phyloP scores from a whole-genome alignment of 2,113 vertebrate species.

The Phrynosoma blainvillii region DNA sequence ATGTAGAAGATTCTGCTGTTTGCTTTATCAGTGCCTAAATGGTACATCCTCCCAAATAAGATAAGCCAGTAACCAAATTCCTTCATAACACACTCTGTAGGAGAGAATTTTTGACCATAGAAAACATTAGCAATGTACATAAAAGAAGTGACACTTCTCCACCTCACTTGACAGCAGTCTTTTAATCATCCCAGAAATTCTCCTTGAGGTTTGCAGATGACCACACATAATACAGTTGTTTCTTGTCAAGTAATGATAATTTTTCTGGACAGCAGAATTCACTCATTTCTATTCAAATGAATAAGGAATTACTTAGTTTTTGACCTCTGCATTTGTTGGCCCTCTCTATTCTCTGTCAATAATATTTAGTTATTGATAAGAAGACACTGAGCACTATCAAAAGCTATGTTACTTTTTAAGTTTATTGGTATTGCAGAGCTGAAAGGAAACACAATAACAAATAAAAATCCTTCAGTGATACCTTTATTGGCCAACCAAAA shows the following conservation, averaged over 20 bases:
- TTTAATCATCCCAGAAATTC: slow-evolving; percentile 38
- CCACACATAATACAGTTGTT: slow-evolving; percentile 61
- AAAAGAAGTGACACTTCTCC: slow-evolving; percentile 27
- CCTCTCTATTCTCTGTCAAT: not conserved
- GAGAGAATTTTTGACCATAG: not conserved
- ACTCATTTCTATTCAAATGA: slow-evolving; percentile 18
- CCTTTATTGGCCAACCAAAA: too few species aligned
- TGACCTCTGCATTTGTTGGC: not conserved
- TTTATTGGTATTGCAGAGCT: not conserved
- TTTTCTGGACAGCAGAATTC: slow-evolving; percentile 34
- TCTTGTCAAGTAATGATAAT: slow-evolving; percentile 48
- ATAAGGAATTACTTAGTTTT: slow-evolving; percentile 34
- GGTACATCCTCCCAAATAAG: slow-evolving; percentile 11
- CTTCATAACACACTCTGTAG: slow-evolving; percentile 11
- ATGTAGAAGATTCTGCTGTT: slow-evolving; percentile 26
- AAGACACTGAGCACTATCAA: not conserved
- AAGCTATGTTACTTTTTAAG: not conserved
- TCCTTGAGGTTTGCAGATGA: slow-evolving; percentile 57
- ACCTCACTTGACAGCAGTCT: slow-evolving; percentile 5
- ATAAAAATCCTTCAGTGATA: too few species aligned
- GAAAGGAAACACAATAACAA: not conserved
- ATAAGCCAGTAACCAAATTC: slow-evolving; percentile 34
- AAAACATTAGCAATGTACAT: slow-evolving; percentile 1
- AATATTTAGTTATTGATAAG: not conserved
- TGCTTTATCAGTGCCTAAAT: slow-evolving; percentile 27